Percentiles rank a stretch among this genome's conserved stretches.
phyloP scores from a whole-genome alignment of 2,797 vertebrate genomes.

The Mus caroli region DNA sequence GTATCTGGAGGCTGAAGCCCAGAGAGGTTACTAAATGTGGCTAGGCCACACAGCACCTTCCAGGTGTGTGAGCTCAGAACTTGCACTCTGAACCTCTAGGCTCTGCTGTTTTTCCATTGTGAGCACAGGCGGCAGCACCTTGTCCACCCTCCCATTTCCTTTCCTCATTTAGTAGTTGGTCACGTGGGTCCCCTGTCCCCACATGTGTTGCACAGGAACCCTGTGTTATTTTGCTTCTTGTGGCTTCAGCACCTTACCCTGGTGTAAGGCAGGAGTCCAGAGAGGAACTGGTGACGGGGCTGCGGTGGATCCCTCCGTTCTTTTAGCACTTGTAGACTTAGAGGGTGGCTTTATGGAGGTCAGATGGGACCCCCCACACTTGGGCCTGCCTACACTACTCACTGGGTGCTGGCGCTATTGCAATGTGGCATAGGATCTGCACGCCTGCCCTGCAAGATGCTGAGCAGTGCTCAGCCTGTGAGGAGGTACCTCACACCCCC shows the following conservation, averaged over 20 bases:
- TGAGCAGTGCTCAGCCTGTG: not conserved
- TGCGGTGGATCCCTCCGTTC: not conserved
- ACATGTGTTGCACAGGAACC: too few relatives aligned
- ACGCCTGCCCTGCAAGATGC: not conserved
- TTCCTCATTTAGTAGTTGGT: not conserved
- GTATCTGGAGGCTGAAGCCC: not conserved
- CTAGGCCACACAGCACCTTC: not conserved
- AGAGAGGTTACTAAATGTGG: not conserved
- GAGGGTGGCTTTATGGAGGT: not conserved
- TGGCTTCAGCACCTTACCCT: not conserved
- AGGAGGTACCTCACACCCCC: rapidly evolving
- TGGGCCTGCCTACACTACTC: not conserved
- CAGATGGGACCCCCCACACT: not conserved
- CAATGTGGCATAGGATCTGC: not conserved
- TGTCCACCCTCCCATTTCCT: not conserved
- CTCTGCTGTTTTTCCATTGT: not conserved
- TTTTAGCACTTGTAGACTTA: not conserved
- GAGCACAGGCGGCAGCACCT: not conserved
- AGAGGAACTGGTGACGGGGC: rapidly evolving
- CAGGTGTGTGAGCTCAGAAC: not conserved
- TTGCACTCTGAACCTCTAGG: rapidly evolving
- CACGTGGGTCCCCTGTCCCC: rapidly evolving
- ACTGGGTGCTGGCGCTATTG: not conserved
- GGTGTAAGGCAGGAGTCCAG: not conserved
- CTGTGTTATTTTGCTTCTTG: rapidly evolving